Evolutionary conservation across 1,140 invertebrate species (phyloP), one percentile per base, ranked within the genome.

Genomic region (Parasteatoda tepidariorum): DNA sequence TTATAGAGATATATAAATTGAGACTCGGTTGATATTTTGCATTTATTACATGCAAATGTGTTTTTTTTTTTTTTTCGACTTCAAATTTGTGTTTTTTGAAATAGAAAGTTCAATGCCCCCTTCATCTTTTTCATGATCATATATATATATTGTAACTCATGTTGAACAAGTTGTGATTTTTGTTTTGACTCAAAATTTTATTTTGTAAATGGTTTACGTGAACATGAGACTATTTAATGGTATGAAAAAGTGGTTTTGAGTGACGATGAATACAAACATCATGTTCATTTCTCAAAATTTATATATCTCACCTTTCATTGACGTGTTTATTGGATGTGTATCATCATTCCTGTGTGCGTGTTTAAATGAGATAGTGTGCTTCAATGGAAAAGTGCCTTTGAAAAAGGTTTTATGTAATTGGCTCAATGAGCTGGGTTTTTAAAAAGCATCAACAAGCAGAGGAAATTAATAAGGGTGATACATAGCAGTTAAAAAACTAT

Each of bases 371-470:
- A 75, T 38, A 15, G 73, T 18, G 41, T 75, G 73, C 61, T 57
- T 31, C 22, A 38, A 61, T 55, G 57, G 41, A 75, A 73, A 75
- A 61, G 55, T 61, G 55, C 73, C 57, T 75, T 75, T 33, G n/a
- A 54, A 30, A 55, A 61, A 75, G 73, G 73, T 75, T 75, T 75
- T 75, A 75, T 75, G 73, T 75, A 75, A 34, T 75, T 62, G 30
- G 73, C 73, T 75, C 73, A 31, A 55, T 28, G 73, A 62, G 59
- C 73, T 18, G 5, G 73, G 31, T 75, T 75, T 75, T 75, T 34
- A 75, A 54, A 73, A 41, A 70, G 24, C 38, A 48, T 48, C 38
- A n/a, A 48, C 38, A 48, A 48, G 38, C 18, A 13, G 18, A 48
- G 38, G 38, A 48, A 48, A 48, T 48, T 48, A 48, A 13, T n/a